Percentiles rank a stretch among this genome's conserved stretches.
Conservation (phyloP, 2,888 invertebrate genomes). For the Dusona sp. region DNA sequence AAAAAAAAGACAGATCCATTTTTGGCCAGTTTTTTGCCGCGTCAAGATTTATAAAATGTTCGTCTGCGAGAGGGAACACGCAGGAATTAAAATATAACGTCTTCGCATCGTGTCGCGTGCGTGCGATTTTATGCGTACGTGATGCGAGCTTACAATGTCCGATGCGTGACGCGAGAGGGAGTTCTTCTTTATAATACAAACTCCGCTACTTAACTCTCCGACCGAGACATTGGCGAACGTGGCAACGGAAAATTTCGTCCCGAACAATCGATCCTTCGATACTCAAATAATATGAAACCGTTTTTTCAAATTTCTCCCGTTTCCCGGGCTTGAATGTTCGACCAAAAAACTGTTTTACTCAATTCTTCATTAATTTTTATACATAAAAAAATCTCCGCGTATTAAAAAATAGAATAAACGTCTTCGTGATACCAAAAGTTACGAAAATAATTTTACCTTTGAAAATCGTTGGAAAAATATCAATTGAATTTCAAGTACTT, state of each 20-base stretch:
- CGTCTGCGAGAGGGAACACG: conserved; percentile 29
- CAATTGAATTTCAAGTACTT: too few species aligned
- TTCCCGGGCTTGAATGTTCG: too few species aligned
- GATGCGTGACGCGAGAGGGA: conserved; percentile 56
- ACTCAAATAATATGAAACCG: neutral
- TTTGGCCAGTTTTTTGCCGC: conserved; percentile 49
- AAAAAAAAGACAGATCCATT: conserved; percentile 50
- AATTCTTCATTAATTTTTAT: too few species aligned
- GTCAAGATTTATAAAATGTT: conserved; percentile 45
- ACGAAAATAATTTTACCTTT: too few species aligned
- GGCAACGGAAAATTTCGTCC: neutral
- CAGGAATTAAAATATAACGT: conserved; percentile 62
- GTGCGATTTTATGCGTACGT: conserved; percentile 68
- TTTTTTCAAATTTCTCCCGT: neutral
- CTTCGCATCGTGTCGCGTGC: conserved; percentile 64
- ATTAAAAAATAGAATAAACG: too few species aligned
- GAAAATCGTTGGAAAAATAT: too few species aligned
- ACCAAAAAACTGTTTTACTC: too few species aligned
- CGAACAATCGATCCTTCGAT: neutral
- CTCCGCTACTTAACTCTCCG: conserved; percentile 23
- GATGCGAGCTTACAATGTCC: conserved; percentile 64
- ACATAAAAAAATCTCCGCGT: too few species aligned
- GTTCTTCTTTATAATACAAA: neutral
- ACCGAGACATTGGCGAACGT: conserved; percentile 24
- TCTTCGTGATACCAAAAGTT: too few species aligned